Evolutionary conservation across 2,888 invertebrate species (phyloP), one percentile per base, ranked within the genome.

Genomic region (Panopea generosa): DNA sequence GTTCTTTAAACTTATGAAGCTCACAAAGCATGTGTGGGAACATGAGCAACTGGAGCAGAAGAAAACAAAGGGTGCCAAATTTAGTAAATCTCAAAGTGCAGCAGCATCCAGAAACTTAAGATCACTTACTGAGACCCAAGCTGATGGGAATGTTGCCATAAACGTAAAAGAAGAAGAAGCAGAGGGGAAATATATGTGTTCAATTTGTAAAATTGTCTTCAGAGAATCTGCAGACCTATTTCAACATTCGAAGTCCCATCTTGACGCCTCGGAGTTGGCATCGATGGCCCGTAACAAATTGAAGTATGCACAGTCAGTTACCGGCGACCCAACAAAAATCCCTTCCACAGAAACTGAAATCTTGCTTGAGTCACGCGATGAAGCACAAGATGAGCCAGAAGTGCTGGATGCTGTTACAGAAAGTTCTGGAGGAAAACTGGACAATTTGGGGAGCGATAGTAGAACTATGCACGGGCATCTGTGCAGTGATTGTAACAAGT

Each of bases 21-120:
- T 65, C 2, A 65, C 65, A 16, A 65, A 65, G 27, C 65, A 65
- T 55, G 55, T 65, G 1, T 65, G 65, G 65, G 53, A 55, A 20
- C 65, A 65, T 65, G 65, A 65, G 4, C 65, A 65, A n/a, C 62
- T 62, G 9, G 45, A 45, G 24, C 52, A 52, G 52, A 52, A 20
- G 16, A 20, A 52, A 4, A 14, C 24, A 52, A 52, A 20, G 26
- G 26, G 52, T 45, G 6, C 45, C 45, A 45, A 45, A 45, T 16
- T 45, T 20, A 16, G 6, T 4, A 20, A 20, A n/a, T 16, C 16
- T 9, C 6, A 6, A 6, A 20, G n/a, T 18, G 16, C 45, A 45
- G 16, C 7, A 16, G 16, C 45, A 18, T 20, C 45, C 45, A 45
- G 16, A 45, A 20, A 16, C 16, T 20, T 2, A 24, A 52, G 4